Percentiles rank a stretch among this genome's conserved stretches.
Conservation (phyloP, 1,140 invertebrate genomes). For the Subanguina moxae region DNA sequence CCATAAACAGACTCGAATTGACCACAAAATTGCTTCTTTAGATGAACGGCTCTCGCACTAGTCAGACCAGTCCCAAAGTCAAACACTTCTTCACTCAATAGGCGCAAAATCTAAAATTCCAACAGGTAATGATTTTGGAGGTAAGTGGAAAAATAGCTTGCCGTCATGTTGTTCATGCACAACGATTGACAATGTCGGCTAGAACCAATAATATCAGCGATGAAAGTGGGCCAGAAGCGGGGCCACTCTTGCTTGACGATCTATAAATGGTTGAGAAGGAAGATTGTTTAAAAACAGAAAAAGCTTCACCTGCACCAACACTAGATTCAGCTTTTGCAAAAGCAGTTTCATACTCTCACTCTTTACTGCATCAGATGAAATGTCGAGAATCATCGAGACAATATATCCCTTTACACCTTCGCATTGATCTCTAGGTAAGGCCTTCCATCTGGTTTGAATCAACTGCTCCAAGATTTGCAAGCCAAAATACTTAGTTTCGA, state of each 20-base stretch:
- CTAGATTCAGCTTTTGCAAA: constrained; percentile 96
- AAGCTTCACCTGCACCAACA: constrained; percentile 76
- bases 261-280: constrained; percentile 61
- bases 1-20: constrained; percentile 97
- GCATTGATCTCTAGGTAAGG: constrained; percentile 92
- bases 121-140: not conserved
- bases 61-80: constrained; percentile 94
- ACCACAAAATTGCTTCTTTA: constrained; percentile 99
- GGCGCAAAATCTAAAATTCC: constrained; percentile 73
- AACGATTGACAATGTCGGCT: constrained; percentile 97
- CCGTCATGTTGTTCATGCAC: constrained; percentile 97
- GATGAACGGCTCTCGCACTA: constrained; percentile 95
- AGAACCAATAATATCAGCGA: constrained; percentile 94
- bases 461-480: constrained; percentile 98
- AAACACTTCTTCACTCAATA: constrained; percentile 95
- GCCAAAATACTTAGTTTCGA: constrained; percentile 99
- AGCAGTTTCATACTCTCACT: constrained; percentile 89
- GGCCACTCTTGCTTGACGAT: constrained; percentile 99
- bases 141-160: not conserved
- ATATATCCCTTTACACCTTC: constrained; percentile 82
- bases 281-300: not conserved
- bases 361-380: constrained; percentile 81
- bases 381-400: constrained; percentile 90
- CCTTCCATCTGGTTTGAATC: constrained; percentile 98
- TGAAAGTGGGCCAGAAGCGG: constrained; percentile 98